Base-by-base conservation (phyloP, 2,113 vertebrate species). In the Mungos mungo region DNA sequence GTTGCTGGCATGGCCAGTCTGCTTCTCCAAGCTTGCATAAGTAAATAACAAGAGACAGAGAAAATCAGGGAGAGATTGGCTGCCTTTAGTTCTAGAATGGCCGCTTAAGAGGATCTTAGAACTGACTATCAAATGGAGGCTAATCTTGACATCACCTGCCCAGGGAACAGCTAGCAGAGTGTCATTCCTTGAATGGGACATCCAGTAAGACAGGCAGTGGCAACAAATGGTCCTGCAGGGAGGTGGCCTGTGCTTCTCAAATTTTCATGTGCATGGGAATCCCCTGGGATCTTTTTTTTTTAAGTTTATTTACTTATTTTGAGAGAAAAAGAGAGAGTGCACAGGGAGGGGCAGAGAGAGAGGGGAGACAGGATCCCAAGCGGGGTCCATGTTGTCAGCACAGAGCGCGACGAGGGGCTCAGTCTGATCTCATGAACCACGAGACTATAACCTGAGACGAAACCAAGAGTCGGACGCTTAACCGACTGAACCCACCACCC, bases 1-100 rank as follows among this genome's bases (percentile, higher is more conserved):
- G 88, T 88, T 97, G 95, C 93, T 93, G 74, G 23, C 98, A 95
- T 98, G 97, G 71, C 88, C 50, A 18, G 82, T 94, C 68, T 47
- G 85, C 85, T 57, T 95, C 94, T 95, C 76, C 41, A 96, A 98
- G 95, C 85, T 97, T 95, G 96, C 87, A 57, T 80, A 97, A 87
- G 3, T 12, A 97, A 88, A 92, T 98, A 98, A 88, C 63, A 91
- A 96, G 88, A 95, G 95, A 91, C 95, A 82, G 93, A 87, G 93
- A 87, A 81, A 84, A 84, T 68, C 82, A 18, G 0, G 0, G 60
- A 72, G 19, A 85, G 21, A 29, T 38, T 25, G 35, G 35, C 47
- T 84, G 14, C 25, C 27, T 25, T 88, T 92, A 19, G 6, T 82
- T 93, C 33, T 60, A 85, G 88, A 88, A 47, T 29, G 45, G 19